Percentiles rank a stretch among this genome's conserved stretches.
phyloP scores from a whole-genome alignment of 2,888 invertebrate genomes.

The Heliconius aoede region DNA sequence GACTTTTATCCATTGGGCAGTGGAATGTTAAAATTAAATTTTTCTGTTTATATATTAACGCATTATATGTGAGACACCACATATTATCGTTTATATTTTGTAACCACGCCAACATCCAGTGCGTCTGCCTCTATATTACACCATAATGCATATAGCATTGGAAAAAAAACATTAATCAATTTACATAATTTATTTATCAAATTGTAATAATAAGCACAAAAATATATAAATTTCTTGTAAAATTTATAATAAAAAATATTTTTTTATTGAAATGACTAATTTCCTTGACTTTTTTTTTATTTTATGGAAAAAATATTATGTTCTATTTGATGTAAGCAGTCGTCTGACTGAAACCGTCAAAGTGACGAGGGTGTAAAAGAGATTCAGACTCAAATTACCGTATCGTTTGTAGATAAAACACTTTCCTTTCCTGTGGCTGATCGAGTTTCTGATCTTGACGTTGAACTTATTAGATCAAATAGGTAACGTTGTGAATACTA shows the following conservation, averaged over 20 bases:
- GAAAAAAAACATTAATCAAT: too few relatives aligned
- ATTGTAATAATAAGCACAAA: too few relatives aligned
- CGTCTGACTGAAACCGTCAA: slow-evolving; percentile 33
- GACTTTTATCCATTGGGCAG: slow-evolving; percentile 32
- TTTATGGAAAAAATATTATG: too few relatives aligned
- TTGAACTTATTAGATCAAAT: not conserved
- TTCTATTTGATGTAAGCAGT: slow-evolving; percentile 8
- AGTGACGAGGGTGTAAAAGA: slow-evolving; percentile 43
- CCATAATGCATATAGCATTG: not conserved
- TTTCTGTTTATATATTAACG: slow-evolving; percentile 24
- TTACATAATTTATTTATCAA: too few relatives aligned
- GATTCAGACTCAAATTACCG: slow-evolving; percentile 40
- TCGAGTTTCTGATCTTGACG: slow-evolving; percentile 10
- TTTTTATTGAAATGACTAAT: too few relatives aligned
- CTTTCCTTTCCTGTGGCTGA: slow-evolving; percentile 26
- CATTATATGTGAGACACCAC: not conserved
- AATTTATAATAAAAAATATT: too few relatives aligned
- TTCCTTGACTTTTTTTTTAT: too few relatives aligned
- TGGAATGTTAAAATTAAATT: slow-evolving; percentile 38
- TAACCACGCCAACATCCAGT: not conserved
- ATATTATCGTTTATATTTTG: not conserved
- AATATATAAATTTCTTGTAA: too few relatives aligned
- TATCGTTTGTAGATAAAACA: slow-evolving; percentile 41
- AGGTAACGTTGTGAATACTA: too few relatives aligned
- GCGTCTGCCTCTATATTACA: not conserved